Base-by-base conservation (phyloP, 2,797 vertebrate species). In the Alfaro cultratus region DNA sequence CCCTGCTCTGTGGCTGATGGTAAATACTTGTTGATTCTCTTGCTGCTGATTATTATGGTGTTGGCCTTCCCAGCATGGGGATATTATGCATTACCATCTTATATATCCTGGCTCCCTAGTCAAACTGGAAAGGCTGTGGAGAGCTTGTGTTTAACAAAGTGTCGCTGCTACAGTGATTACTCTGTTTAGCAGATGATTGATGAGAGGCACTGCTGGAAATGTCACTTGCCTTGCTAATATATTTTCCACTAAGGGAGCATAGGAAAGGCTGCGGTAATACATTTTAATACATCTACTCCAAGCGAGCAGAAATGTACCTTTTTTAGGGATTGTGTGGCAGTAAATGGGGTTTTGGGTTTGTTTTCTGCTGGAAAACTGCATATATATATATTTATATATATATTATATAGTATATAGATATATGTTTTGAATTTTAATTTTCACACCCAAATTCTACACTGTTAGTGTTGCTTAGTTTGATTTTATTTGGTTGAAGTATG, bases 131-230 rank as follows among this genome's bases (percentile, higher is more conserved):
- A 91, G 85, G 83, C 87, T 86, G 88, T 78, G 84, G 85, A 91
- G 90, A 90, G 88, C 77, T 79, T 80, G 85, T 93, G 91, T 94
- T 93, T 91, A 94, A 94, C 92, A 93, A 91, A 94, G 89, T 94
- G 91, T 90, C 83, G 92, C 91, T 91, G 92, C 90, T 91, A 84
- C 86, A 90, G 91, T 94, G 93, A 94, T 94, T 94, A 94, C 91
- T 93, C 91, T 94, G 91, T 94, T 94, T 94, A 94, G 92, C 87
- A 89, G 90, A 88, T 94, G 94, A 95, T 94, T 94, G 94, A 95
- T 95, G 93, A 92, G 88, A 87, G 90, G 85, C 91, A 84, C 88
- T 88, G 87, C 90, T 94, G 93, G 89, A 94, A 95, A 95, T 94
- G 94, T 93, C 94, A 94, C 91, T 92, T 85, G 89, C 86, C 85